Percentiles rank a stretch among this genome's conserved stretches.
These are phyloP conservation scores for Drosophila oshimai DNA, from an alignment of 1,140 invertebrate species.

Conservation along the genomic window DNA sequence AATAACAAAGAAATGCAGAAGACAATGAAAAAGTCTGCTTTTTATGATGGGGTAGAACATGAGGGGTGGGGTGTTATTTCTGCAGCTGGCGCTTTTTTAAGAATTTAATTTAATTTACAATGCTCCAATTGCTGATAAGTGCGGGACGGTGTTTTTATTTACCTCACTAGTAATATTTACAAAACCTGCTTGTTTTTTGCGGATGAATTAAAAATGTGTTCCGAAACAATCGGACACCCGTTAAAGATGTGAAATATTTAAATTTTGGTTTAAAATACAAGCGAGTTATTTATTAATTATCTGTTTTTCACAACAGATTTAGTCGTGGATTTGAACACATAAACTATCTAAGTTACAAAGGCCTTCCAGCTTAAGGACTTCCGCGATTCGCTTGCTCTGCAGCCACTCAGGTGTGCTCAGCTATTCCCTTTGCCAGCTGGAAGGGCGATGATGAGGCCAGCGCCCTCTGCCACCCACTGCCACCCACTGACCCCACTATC, in stretches of 20 bases:
- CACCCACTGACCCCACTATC: slow-evolving; percentile 15
- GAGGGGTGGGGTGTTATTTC: not conserved
- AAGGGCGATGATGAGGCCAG: slow-evolving; percentile 26
- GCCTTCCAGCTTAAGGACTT: slow-evolving; percentile 31
- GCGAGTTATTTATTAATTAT: not conserved
- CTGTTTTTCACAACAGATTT: not conserved
- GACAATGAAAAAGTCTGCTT: slow-evolving; percentile 46
- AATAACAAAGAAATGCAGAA: slow-evolving; percentile 68
- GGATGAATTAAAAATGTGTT: too few relatives aligned
- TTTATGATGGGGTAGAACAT: slow-evolving; percentile 31
- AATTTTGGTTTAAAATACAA: too few relatives aligned
- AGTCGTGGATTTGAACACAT: not conserved
- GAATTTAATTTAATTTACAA: slow-evolving; percentile 28
- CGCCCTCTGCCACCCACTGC: not conserved
- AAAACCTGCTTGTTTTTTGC: not conserved
- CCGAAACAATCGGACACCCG: too few relatives aligned
- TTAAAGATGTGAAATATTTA: too few relatives aligned
- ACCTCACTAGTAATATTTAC: not conserved
- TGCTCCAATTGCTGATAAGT: not conserved
- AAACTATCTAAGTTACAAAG: slow-evolving; percentile 17
- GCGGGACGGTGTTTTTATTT: not conserved
- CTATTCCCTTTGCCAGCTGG: slow-evolving; percentile 17
- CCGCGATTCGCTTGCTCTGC: not conserved
- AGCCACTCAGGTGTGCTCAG: slow-evolving; percentile 37
- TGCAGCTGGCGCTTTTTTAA: not conserved